phyloP scores from a whole-genome alignment of 2,113 vertebrate species.

The Micromys minutus region DNA sequence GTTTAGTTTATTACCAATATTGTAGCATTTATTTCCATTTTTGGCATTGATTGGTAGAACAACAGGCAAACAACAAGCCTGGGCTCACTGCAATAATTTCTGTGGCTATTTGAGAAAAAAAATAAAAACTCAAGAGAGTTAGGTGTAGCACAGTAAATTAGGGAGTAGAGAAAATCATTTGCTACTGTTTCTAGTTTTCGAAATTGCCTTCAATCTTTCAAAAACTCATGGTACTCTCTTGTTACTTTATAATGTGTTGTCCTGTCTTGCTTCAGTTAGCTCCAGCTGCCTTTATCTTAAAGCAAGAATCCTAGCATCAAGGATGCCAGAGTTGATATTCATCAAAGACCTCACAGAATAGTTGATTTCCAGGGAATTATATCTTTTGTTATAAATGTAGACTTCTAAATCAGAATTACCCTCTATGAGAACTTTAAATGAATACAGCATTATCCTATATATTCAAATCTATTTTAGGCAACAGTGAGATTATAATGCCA shows the following conservation, averaged over 20 bases:
- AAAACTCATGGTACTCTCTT: neutral
- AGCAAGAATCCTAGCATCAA: neutral
- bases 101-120: neutral
- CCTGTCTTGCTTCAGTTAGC: conserved; percentile 23
- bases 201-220: neutral
- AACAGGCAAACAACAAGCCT: neutral
- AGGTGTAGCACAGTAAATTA: neutral
- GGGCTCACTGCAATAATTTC: neutral
- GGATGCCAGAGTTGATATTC: conserved; percentile 37
- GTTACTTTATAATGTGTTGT: neutral
- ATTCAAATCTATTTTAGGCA: neutral
- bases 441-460: neutral
- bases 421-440: neutral
- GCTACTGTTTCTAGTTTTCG: neutral
- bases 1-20: neutral
- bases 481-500: conserved; percentile 13
- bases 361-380: neutral
- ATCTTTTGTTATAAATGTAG: neutral
- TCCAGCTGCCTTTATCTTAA: conserved; percentile 19
- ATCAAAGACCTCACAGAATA: conserved; percentile 35
- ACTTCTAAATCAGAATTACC: neutral
- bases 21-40: neutral
- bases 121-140: neutral
- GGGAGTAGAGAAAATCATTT: neutral
- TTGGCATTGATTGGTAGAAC: neutral